Evolutionary conservation across 2,113 vertebrate genomes (phyloP), one percentile per base, ranked within the genome.

Genomic region (Cettia cetti): DNA sequence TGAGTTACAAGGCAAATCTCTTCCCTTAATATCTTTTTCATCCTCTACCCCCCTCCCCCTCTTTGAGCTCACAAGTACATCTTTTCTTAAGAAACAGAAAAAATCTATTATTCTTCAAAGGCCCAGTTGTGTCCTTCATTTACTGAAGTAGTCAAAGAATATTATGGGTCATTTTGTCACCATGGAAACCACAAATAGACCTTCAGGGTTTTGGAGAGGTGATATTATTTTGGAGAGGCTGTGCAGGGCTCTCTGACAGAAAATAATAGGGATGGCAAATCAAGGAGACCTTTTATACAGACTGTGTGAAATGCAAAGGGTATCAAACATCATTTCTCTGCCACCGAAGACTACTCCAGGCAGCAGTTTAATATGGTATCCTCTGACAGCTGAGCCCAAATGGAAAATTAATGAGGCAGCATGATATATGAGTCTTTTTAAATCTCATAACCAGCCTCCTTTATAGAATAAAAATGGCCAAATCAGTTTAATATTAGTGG

Each of bases 381-480:
- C 93, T 81, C 76, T 90, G 95, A 96, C 96, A 96, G 95, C 97
- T 94, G 96, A 97, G 92, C 82, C 97, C 96, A 93, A 94, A 95
- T 90, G 95, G 96, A 97, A 97, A 95, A 94, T 97, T 95, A 96
- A 97, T 94, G 96, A 94, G 95, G 97, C 95, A 92, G 95, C 84
- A 70, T 93, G 96, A 97, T 96, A 86, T 82, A 92, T 89, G 96
- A 96, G 91, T 92, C 95, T 96, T 95, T 97, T 97, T 96, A 95
- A 79, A 92, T 95, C 96, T 94, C 95, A 96, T 96, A 97, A 96
- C 94, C 95, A 92, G 95, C 82, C 92, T 96, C 89, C 80, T 97
- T 95, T 92, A 86, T 93, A 96, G 97, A 95, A 96, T 97, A 96
- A 97, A 97, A 97, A 97, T 91, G 95, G 94, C 92, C 92, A 97